Conservation (phyloP, 2,113 vertebrate genomes). For the Astur gentilis region DNA sequence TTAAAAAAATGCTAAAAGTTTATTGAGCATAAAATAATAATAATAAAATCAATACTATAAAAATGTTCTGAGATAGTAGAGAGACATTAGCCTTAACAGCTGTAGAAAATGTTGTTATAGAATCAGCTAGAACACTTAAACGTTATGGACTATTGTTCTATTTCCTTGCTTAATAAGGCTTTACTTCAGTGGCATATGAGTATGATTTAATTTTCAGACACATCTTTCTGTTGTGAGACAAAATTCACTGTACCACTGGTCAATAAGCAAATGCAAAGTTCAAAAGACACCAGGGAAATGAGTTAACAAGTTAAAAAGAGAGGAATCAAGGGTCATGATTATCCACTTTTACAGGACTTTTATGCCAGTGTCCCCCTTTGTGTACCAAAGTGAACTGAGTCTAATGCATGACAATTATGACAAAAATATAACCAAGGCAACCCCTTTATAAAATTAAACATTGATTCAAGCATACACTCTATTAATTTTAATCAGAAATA, state of each 20-base stretch:
- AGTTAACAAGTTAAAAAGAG: not conserved
- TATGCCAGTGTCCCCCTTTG: not conserved
- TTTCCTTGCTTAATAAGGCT: slow-evolving; percentile 34
- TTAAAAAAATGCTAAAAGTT: slow-evolving; percentile 26
- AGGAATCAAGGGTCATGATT: not conserved
- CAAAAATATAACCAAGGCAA: not conserved
- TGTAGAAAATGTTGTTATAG: not conserved
- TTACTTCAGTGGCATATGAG: not conserved
- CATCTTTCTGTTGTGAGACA: not conserved
- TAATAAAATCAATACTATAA: slow-evolving; percentile 54
- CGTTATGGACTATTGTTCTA: slow-evolving; percentile 19
- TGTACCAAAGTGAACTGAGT: not conserved
- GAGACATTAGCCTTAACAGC: slow-evolving; percentile 28
- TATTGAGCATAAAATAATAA: slow-evolving; percentile 50
- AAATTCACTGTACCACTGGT: not conserved
- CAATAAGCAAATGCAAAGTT: not conserved
- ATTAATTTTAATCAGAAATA: not conserved
- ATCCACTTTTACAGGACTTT: not conserved
- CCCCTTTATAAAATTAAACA: not conserved
- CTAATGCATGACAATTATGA: not conserved
- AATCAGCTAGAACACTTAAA: slow-evolving; percentile 29
- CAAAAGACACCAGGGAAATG: not conserved
- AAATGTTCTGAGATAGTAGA: not conserved
- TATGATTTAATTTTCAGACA: slow-evolving; percentile 31
- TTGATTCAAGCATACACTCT: not conserved